A percentile compares a stretch with the other conserved stretches of the same genome.
Evolutionary conservation across 2,888 invertebrate species (phyloP).

Genomic region (Panorpa germanica): DNA sequence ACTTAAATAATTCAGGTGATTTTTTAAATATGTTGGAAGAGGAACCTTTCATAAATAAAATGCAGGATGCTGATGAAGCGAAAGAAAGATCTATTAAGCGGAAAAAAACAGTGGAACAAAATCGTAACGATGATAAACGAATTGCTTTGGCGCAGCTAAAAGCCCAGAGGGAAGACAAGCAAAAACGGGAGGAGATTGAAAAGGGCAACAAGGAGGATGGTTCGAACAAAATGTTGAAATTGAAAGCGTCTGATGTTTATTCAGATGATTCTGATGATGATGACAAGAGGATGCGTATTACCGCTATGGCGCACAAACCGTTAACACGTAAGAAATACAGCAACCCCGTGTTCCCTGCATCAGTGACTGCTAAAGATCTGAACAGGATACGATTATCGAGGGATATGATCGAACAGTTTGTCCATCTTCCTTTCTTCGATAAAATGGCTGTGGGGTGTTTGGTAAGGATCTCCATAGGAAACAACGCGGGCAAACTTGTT

Average conservation of each 20-base stretch:
- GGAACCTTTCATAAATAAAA: too few relatives aligned
- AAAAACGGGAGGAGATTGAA: conserved; percentile 40
- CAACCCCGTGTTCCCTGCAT: conserved; percentile 41
- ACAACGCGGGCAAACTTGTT: conserved; percentile 57
- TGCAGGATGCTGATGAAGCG: conserved; percentile 33
- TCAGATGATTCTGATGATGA: conserved; percentile 68
- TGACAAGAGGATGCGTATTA: too few relatives aligned
- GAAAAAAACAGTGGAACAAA: conserved; percentile 80
- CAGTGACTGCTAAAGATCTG: conserved; percentile 68
- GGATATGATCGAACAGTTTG: conserved; percentile 84
- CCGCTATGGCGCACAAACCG: conserved; percentile 14
- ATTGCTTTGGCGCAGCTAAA: conserved; percentile 86
- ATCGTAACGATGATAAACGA: conserved; percentile 67
- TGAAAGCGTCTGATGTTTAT: conserved; percentile 90
- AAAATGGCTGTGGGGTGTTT: conserved; percentile 82
- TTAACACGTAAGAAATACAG: conserved; percentile 16
- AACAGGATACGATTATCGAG: conserved; percentile 67
- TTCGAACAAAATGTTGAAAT: conserved; percentile 48
- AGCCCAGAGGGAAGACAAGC: conserved; percentile 79
- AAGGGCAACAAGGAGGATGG: conserved; percentile 36
- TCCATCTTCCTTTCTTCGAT: conserved; percentile 91
- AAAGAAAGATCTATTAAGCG: conserved; percentile 64
- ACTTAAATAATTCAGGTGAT: too few relatives aligned
- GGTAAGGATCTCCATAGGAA: conserved; percentile 90
- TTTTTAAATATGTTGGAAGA: too few relatives aligned